Evolutionary conservation across 1,140 invertebrate species (phyloP).

Genomic region (Medauroidea extradentata): DNA sequence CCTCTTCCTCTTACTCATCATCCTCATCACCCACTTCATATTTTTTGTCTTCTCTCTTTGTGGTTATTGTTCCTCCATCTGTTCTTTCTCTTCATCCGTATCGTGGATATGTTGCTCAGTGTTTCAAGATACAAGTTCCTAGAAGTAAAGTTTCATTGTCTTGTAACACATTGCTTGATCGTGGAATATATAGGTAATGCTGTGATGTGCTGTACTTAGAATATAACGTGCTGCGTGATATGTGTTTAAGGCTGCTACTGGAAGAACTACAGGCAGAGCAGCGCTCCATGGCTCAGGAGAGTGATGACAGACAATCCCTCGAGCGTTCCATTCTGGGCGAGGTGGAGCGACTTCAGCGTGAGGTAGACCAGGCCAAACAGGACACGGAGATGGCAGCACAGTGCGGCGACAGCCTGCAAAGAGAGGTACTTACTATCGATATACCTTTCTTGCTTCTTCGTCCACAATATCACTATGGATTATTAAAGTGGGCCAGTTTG

Average conservation of each 20-base stretch:
- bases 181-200: not conserved
- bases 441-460: no score
- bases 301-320: slow-evolving; percentile 56
- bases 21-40: no score
- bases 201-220: not conserved
- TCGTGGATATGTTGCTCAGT: no score
- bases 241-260: slow-evolving; percentile 49
- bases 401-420: slow-evolving; percentile 72
- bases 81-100: no score
- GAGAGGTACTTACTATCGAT: slow-evolving; percentile 55
- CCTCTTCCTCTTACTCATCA: no score
- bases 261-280: slow-evolving; percentile 52
- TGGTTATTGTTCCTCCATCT: no score
- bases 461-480: no score
- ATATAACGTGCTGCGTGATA: not conserved
- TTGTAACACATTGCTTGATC: not conserved
- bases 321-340: slow-evolving; percentile 71
- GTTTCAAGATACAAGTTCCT: not conserved
- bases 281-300: slow-evolving; percentile 24
- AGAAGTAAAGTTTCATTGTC: not conserved
- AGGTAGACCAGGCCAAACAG: slow-evolving; percentile 76
- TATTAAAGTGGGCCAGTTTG: no score
- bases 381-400: slow-evolving; percentile 74
- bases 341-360: slow-evolving; percentile 73
- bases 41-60: no score